phyloP scores from a whole-genome alignment of 2,113 vertebrate species.

The Mirounga angustirostris region DNA sequence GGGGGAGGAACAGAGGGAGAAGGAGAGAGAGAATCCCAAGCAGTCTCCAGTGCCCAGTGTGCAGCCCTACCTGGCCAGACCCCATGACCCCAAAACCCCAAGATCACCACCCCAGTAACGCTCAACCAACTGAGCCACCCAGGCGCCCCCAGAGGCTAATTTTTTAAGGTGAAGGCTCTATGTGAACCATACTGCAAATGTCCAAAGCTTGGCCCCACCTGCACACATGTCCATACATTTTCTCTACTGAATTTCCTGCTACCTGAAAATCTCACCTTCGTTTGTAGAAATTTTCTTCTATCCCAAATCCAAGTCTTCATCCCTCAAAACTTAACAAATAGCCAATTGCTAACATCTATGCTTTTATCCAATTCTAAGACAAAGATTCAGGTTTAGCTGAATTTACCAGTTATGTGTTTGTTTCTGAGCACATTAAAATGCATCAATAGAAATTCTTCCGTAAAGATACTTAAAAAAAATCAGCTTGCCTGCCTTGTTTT shows the following conservation, averaged over 20 bases:
- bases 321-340: conserved; percentile 35
- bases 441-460: neutral
- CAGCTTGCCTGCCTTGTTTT: neutral
- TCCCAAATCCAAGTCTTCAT: conserved; percentile 38
- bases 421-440: conserved; percentile 16
- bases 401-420: neutral
- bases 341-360: conserved; percentile 12
- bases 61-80: neutral
- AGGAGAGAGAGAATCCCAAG: neutral
- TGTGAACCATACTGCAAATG: neutral
- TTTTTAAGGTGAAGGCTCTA: conserved; percentile 24
- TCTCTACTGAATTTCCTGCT: neutral
- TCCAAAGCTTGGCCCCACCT: neutral
- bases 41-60: neutral
- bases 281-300: conserved; percentile 13
- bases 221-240: neutral
- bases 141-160: neutral
- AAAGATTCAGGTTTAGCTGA: neutral
- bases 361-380: conserved; percentile 1
- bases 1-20: neutral
- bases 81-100: neutral
- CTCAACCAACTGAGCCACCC: neutral
- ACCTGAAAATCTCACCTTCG: conserved; percentile 5
- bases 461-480: neutral
- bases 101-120: neutral